A percentile compares a stretch with the other conserved stretches of the same genome.
These are phyloP conservation scores for Ectropis crepuscularia DNA, from an alignment of 2,888 invertebrate genomes.

Conservation along the genomic window DNA sequence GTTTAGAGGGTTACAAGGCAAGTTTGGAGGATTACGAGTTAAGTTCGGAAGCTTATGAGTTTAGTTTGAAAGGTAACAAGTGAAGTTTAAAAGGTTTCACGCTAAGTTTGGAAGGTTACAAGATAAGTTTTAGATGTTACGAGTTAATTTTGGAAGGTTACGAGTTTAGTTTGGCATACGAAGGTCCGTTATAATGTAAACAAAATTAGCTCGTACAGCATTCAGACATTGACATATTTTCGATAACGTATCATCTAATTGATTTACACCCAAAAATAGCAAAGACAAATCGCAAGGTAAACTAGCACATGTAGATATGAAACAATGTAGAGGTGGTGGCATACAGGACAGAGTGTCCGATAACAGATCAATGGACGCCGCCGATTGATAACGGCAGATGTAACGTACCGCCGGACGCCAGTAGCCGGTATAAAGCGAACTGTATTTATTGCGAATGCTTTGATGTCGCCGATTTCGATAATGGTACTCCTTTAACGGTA, in stretches of 20 bases:
- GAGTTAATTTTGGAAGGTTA: too few species aligned
- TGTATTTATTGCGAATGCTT: slow-evolving; percentile 60
- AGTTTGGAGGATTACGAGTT: too few species aligned
- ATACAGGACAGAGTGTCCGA: slow-evolving; percentile 66
- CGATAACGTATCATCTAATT: slow-evolving; percentile 6
- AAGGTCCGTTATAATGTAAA: too few species aligned
- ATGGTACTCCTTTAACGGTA: slow-evolving; percentile 34
- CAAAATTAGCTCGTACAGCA: background rate
- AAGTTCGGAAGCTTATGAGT: too few species aligned
- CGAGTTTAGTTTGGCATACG: too few species aligned
- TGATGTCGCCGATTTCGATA: slow-evolving; percentile 63
- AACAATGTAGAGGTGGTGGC: slow-evolving; percentile 71
- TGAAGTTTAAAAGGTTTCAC: background rate
- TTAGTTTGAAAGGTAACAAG: too few species aligned
- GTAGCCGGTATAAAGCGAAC: slow-evolving; percentile 64
- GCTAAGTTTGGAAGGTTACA: too few species aligned
- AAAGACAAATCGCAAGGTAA: slow-evolving; percentile 17
- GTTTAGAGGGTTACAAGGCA: too few species aligned
- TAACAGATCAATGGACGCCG: slow-evolving; percentile 68
- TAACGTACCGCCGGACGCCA: slow-evolving; percentile 63
- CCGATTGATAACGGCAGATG: slow-evolving; percentile 62
- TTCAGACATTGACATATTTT: background rate
- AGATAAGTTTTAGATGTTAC: too few species aligned
- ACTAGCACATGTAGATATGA: slow-evolving; percentile 24
- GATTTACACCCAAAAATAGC: slow-evolving; percentile 13